These are phyloP conservation scores for Leiothrix lutea DNA, from an alignment of 2,113 vertebrate species.

Conservation along the genomic window DNA sequence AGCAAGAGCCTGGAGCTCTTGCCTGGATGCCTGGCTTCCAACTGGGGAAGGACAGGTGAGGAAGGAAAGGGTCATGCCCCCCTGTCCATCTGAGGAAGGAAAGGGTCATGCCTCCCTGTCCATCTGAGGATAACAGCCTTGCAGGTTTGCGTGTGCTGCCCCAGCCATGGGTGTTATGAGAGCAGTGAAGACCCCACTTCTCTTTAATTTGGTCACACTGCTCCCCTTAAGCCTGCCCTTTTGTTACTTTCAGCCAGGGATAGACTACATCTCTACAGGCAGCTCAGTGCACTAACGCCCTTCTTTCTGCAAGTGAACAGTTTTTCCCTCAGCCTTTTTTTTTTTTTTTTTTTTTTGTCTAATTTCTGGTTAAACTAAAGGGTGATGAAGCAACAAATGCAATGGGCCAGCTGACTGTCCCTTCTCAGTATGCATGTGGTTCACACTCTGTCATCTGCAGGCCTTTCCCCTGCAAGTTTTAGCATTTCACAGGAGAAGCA, in stretches of 20 bases:
- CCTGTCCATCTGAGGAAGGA: neutral
- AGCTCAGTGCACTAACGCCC: neutral
- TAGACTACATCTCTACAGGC: neutral
- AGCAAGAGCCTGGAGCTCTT: neutral
- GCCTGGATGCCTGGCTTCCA: neutral
- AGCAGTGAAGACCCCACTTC: neutral
- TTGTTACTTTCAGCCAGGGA: neutral
- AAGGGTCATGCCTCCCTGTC: neutral
- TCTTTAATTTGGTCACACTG: neutral
- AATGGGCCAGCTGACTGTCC: rapidly evolving
- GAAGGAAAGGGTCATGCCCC: neutral
- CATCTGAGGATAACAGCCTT: neutral
- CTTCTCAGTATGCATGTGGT: neutral
- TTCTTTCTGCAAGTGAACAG: neutral
- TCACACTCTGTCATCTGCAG: neutral
- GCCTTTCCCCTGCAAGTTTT: neutral
- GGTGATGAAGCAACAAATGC: neutral
- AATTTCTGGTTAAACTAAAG: neutral
- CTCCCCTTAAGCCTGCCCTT: rapidly evolving
- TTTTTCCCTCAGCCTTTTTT: neutral
- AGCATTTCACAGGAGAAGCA: neutral
- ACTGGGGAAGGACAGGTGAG: neutral
- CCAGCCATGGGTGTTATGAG: neutral
- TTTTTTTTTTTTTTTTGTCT: neutral
- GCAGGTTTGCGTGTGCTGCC: neutral